phyloP scores from a whole-genome alignment of 2,888 invertebrate species.

The Julus scanicus region DNA sequence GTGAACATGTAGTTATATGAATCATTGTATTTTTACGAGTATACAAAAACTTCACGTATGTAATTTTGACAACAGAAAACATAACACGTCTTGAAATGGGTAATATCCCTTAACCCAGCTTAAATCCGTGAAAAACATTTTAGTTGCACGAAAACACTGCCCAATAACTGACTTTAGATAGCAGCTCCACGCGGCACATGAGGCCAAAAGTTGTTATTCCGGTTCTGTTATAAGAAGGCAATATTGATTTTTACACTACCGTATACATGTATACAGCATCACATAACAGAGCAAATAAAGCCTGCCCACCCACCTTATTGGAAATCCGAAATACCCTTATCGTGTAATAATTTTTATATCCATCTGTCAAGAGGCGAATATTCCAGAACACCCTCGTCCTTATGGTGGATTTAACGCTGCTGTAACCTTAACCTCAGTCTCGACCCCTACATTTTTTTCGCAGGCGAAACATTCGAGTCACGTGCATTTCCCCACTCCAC shows the following conservation, averaged over 20 bases:
- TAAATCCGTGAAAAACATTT: too few relatives aligned
- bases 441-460: not conserved
- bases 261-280: not conserved
- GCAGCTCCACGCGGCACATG: too few relatives aligned
- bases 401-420: not conserved
- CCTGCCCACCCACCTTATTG: not conserved
- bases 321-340: slow-evolving; percentile 26
- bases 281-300: not conserved
- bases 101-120: too few relatives aligned
- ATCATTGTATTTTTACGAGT: too few relatives aligned
- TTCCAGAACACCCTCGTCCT: not conserved
- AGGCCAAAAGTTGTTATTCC: too few relatives aligned
- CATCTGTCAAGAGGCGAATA: not conserved
- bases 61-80: too few relatives aligned
- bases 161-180: too few relatives aligned
- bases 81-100: too few relatives aligned
- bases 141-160: too few relatives aligned
- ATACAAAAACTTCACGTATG: too few relatives aligned
- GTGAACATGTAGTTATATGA: too few relatives aligned
- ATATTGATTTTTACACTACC: not conserved
- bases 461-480: not conserved
- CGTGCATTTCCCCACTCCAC: not conserved
- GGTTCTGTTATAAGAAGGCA: not conserved
- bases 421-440: not conserved
- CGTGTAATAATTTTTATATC: slow-evolving; percentile 29